Evolutionary conservation across 2,888 invertebrate species (phyloP), one percentile per base, ranked within the genome.

Genomic region (Colletes collaris): DNA sequence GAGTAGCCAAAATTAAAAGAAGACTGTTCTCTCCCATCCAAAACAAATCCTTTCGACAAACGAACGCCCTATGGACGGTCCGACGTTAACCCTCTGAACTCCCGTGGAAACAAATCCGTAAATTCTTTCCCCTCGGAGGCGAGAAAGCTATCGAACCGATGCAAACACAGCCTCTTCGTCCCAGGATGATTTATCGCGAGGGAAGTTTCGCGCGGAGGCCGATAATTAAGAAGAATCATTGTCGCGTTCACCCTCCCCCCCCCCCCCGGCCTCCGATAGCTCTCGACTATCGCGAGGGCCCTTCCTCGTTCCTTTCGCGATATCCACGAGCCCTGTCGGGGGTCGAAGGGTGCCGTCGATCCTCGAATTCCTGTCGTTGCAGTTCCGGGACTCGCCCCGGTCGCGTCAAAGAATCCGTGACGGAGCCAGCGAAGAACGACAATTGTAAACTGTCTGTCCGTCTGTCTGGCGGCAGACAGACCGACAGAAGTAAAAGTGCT

Each of bases 401-500:
- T 59, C 3, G 11, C 19, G 62, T 46, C 40, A 53, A 81, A 81
- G 83, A 83, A 81, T 81, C 69, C 65, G 76, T 68, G 75, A 76
- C 73, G 68, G 50, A 63, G 49, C 35, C 69, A 49, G 59, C 68
- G 55, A 66, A 76, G 79, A 84, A 66, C 76, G 65, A 59, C 71
- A 81, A 83, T 83, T 85, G 84, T 83, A 79, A 86, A 76, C 79
- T 82, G 82, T 74, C 83, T 76, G 83, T 76, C 82, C 70, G 70
- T 72, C 80, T 82, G 76, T 78, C 85, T 69, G 71, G 58, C 79
- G 84, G 85, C 78, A 88, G 87, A 88, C 87, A 86, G 87, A 89
- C 86, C 87, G 88, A 87, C 89, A 88, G 88, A 89, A 90, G 89
- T 90, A 91, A 91, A 91, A 92, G 91, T 91, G 90, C 91, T 90